These are phyloP conservation scores for Apis mellifera DNA, from an alignment of 1,140 invertebrate species.

Conservation along the genomic window DNA sequence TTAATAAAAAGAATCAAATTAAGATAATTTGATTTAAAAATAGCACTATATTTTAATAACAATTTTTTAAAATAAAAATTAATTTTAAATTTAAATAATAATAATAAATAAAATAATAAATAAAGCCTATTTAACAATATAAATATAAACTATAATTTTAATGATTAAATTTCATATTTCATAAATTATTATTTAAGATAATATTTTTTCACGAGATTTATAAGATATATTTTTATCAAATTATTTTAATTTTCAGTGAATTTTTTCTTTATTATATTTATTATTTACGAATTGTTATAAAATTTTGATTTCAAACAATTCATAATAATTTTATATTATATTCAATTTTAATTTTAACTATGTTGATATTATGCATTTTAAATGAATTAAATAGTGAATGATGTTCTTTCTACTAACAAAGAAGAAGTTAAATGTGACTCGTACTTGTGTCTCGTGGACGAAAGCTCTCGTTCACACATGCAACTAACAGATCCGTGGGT, in stretches of 20 bases:
- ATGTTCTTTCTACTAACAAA: slow-evolving; percentile 23
- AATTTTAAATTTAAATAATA: background rate
- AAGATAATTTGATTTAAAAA: background rate
- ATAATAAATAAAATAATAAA: no score
- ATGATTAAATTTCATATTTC: background rate
- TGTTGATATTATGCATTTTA: background rate
- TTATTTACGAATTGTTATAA: background rate
- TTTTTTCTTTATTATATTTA: background rate
- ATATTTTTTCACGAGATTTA: background rate
- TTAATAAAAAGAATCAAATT: background rate
- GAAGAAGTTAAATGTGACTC: slow-evolving; percentile 22
- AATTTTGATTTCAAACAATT: background rate
- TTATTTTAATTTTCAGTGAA: background rate
- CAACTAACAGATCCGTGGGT: slow-evolving; percentile 45
- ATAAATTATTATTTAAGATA: background rate
- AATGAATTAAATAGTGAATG: slow-evolving; percentile 5
- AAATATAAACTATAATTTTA: background rate
- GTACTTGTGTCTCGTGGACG: slow-evolving; percentile 17
- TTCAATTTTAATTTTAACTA: background rate
- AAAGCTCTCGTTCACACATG: slow-evolving; percentile 9
- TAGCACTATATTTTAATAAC: background rate
- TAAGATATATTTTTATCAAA: background rate
- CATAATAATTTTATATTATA: background rate
- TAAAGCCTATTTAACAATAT: background rate
- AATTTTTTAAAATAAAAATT: background rate